Conservation (phyloP, 2,113 vertebrate species). For the Eurystomus gularis region DNA sequence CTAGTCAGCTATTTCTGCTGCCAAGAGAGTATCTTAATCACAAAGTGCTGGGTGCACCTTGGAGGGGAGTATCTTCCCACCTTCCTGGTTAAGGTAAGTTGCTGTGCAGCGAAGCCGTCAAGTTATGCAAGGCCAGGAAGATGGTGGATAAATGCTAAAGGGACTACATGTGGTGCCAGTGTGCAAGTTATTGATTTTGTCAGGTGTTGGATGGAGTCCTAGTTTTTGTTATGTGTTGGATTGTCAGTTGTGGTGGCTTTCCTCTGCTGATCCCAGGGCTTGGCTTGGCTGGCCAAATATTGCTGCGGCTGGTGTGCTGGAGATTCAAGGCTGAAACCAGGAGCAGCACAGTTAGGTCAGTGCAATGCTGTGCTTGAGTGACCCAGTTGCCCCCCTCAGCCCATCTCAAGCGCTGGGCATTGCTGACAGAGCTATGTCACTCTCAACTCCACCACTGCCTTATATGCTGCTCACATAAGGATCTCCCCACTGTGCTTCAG, state of each 20-base stretch:
- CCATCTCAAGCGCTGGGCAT: fast-evolving
- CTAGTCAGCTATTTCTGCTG: background rate
- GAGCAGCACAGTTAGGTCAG: background rate
- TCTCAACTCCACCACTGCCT: background rate
- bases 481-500: background rate
- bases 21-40: background rate
- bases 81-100: fast-evolving
- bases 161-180: no score
- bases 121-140: background rate
- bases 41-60: background rate
- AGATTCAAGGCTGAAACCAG: background rate
- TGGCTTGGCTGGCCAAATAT: fast-evolving
- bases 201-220: background rate
- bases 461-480: background rate
- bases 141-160: background rate
- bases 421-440: background rate
- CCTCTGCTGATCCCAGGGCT: background rate
- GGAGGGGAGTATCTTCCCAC: background rate
- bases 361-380: fast-evolving
- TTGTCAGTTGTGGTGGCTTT: background rate
- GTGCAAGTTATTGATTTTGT: background rate
- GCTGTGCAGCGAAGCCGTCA: background rate
- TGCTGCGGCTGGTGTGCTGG: background rate
- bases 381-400: background rate
- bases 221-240: background rate